A percentile compares a stretch with the other conserved stretches of the same genome.
phyloP scores from a whole-genome alignment of 2,113 vertebrate species.

The Hippocampus guttulatus region DNA sequence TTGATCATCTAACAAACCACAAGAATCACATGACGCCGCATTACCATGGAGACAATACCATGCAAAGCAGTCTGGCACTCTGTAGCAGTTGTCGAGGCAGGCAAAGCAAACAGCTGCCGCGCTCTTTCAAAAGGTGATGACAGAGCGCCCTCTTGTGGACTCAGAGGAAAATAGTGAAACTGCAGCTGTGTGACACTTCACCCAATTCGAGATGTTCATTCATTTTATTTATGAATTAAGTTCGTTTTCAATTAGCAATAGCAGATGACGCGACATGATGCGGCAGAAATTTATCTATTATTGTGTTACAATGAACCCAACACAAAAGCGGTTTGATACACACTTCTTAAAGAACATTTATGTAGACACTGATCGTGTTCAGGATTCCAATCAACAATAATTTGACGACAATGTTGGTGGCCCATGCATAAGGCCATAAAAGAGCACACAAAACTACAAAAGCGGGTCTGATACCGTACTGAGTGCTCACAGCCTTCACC shows the following conservation, averaged over 20 bases:
- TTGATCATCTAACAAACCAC: neutral
- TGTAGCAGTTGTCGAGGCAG: neutral
- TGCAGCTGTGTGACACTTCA: slow-evolving; percentile 1
- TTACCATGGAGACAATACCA: neutral
- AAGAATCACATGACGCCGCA: too few relatives aligned
- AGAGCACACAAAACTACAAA: neutral
- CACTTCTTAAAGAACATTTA: too few relatives aligned
- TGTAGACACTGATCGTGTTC: too few relatives aligned
- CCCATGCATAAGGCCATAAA: too few relatives aligned
- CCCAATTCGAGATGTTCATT: neutral
- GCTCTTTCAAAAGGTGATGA: slow-evolving; percentile 22
- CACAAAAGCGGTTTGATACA: neutral
- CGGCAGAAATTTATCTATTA: neutral
- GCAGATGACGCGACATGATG: too few relatives aligned
- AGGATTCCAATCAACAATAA: too few relatives aligned
- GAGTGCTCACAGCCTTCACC: neutral
- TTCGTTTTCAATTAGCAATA: too few relatives aligned
- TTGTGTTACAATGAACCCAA: neutral
- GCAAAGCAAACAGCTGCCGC: neutral
- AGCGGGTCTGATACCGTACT: neutral
- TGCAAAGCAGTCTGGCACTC: neutral
- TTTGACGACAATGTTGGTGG: too few relatives aligned
- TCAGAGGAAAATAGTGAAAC: neutral
- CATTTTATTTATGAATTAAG: neutral
- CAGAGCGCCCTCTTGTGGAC: slow-evolving; percentile 62